These are phyloP conservation scores for Myathropa florea DNA, from an alignment of 2,888 invertebrate species.

Conservation along the genomic window DNA sequence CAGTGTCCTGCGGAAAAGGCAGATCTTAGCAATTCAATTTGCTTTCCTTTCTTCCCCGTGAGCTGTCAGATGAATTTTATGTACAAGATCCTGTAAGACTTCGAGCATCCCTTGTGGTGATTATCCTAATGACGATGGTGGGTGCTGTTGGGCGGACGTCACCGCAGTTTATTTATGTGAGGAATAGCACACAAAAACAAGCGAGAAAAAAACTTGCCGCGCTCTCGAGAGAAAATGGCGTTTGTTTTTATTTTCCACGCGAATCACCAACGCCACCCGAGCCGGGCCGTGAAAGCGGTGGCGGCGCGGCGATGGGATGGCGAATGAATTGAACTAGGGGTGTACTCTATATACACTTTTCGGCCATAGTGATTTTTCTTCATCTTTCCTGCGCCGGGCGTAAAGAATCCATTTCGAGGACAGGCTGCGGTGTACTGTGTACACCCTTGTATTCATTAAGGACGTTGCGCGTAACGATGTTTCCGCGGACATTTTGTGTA, in stretches of 20 bases:
- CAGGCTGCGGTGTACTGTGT: background rate
- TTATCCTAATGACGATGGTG: conserved; percentile 44
- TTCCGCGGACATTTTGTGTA: conserved; percentile 58
- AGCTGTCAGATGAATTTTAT: conserved; percentile 42
- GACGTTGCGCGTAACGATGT: conserved; percentile 62
- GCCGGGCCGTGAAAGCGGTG: background rate
- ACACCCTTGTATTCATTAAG: conserved; percentile 22
- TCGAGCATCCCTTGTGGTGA: conserved; percentile 23
- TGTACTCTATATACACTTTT: conserved; percentile 10
- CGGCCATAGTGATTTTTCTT: conserved; percentile 64
- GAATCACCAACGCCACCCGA: conserved; percentile 18
- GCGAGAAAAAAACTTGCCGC: conserved; percentile 12
- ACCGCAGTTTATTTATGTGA: conserved; percentile 57
- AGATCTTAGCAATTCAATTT: conserved; percentile 59
- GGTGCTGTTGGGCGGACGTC: conserved; percentile 12
- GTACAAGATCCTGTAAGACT: conserved; percentile 6
- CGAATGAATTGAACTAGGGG: conserved; percentile 45
- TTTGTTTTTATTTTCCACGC: conserved; percentile 54
- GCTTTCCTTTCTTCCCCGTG: background rate
- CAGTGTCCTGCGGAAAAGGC: conserved; percentile 21
- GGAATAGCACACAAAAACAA: conserved; percentile 18
- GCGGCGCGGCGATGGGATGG: conserved; percentile 13
- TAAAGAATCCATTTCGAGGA: conserved; percentile 11
- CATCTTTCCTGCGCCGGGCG: conserved; percentile 24
- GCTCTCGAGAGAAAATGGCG: conserved; percentile 49